Evolutionary conservation across 2,113 vertebrate species (phyloP).

Genomic region (Pyxicephalus adspersus): DNA sequence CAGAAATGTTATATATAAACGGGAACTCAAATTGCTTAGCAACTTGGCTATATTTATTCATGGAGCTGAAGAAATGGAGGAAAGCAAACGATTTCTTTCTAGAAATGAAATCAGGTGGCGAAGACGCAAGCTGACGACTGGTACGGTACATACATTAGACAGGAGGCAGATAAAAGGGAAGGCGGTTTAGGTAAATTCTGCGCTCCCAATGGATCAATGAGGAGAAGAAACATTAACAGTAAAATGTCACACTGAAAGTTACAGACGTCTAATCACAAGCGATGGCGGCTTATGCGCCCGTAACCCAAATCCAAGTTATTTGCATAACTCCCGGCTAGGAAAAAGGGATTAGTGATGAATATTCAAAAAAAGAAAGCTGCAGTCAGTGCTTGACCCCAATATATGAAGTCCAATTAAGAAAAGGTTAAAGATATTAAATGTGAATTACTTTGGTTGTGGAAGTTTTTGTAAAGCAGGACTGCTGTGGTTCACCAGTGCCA

Average conservation of each 20-base stretch:
- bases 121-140: neutral
- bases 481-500: too few species aligned
- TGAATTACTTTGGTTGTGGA: too few species aligned
- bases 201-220: neutral
- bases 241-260: neutral
- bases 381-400: too few species aligned
- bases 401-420: too few species aligned
- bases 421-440: too few species aligned
- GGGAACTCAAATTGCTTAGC: conserved; percentile 24
- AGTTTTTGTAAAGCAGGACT: too few species aligned
- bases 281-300: too few species aligned
- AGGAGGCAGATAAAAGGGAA: neutral
- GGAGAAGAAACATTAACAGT: neutral
- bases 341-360: too few species aligned
- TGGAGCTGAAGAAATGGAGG: neutral
- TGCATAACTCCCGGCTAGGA: too few species aligned
- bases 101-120: conserved; percentile 3
- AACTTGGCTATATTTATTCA: conserved; percentile 27
- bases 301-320: too few species aligned
- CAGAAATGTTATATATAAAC: conserved; percentile 27
- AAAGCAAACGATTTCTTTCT: conserved; percentile 8
- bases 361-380: too few species aligned
- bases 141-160: neutral
- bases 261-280: too few species aligned
- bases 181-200: neutral